These are phyloP conservation scores for Phalacrocorax aristotelis DNA, from an alignment of 2,113 vertebrate genomes.

Conservation along the genomic window DNA sequence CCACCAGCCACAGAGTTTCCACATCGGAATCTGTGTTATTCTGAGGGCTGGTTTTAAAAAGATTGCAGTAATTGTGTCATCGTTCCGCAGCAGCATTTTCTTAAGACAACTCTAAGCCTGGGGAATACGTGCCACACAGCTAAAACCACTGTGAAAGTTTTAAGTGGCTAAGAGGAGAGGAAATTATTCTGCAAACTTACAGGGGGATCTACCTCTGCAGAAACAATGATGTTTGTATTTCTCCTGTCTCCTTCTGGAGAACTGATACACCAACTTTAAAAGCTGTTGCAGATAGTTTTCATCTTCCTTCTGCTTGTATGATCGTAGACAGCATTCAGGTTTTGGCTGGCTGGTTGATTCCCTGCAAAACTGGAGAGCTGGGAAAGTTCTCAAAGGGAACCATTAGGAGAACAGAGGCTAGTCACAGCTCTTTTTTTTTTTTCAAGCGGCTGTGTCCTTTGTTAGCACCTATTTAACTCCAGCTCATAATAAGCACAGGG, in stretches of 20 bases:
- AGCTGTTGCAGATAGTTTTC: background rate
- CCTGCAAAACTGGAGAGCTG: constrained; percentile 1
- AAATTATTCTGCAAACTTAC: background rate
- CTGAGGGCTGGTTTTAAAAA: background rate
- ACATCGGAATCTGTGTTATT: background rate
- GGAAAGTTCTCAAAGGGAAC: constrained; percentile 19
- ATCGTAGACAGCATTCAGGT: background rate
- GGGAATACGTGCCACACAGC: background rate
- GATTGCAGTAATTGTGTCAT: constrained; percentile 3
- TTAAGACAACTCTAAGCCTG: background rate
- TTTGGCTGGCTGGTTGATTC: background rate
- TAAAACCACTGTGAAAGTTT: background rate
- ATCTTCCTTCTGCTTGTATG: background rate
- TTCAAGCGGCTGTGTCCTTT: background rate
- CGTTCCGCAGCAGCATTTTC: background rate
- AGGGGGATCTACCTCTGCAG: background rate
- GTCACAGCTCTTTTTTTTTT: background rate
- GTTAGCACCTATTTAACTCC: constrained; percentile 22
- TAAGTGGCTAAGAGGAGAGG: background rate
- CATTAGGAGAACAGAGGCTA: constrained; percentile 16
- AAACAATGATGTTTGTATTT: background rate
- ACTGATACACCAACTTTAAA: background rate
- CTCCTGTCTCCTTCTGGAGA: background rate
- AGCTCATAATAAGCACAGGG: background rate
- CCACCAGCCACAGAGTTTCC: background rate